Evolutionary conservation across 2,888 invertebrate species (phyloP).

Genomic region (Lithophane semibrunnea): DNA sequence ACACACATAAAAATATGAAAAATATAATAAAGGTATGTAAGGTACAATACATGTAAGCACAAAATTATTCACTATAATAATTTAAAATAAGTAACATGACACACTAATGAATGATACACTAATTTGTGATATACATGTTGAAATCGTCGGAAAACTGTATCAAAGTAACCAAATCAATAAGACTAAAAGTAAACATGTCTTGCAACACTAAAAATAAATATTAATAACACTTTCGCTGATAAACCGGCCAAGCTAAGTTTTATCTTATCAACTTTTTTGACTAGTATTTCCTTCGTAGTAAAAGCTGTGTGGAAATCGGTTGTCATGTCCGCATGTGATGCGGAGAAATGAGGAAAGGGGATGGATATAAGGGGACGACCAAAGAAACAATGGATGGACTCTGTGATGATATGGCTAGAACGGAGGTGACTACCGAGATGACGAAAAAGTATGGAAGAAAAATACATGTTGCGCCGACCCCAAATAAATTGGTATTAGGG

Average conservation of each 20-base stretch:
- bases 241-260: slow-evolving; percentile 32
- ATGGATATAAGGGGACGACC: background rate
- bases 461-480: background rate
- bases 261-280: slow-evolving; percentile 56
- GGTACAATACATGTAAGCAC: background rate
- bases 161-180: slow-evolving; percentile 13
- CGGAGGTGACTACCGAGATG: background rate
- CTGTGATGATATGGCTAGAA: background rate
- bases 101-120: background rate
- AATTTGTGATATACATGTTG: slow-evolving; percentile 20
- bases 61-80: background rate
- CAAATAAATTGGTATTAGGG: background rate
- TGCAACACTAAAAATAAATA: slow-evolving; percentile 48
- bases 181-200: slow-evolving; percentile 27
- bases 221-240: slow-evolving; percentile 56
- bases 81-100: background rate
- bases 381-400: background rate
- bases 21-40: background rate
- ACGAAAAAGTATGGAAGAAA: background rate
- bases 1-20: background rate
- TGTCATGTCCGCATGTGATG: background rate
- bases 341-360: background rate
- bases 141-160: slow-evolving; percentile 24
- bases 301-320: slow-evolving; percentile 7
- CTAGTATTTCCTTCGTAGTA: slow-evolving; percentile 41